A percentile compares a stretch with the other conserved stretches of the same genome.
phyloP scores from a whole-genome alignment of 1,140 invertebrate genomes.

The Galendromus occidentalis region DNA sequence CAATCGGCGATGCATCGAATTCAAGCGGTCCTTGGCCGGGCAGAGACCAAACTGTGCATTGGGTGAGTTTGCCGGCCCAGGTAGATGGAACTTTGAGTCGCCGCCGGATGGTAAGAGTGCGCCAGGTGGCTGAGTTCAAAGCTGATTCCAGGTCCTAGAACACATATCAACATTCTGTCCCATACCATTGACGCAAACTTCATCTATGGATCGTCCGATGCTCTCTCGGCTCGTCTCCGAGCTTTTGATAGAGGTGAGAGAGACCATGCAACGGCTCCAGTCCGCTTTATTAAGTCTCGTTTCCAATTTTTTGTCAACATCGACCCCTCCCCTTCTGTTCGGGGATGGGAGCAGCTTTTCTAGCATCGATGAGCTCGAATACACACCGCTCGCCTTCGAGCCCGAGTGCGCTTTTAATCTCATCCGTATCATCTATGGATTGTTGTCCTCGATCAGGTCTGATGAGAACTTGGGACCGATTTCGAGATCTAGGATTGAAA shows the following conservation, averaged over 20 bases:
- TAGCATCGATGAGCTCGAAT: no score
- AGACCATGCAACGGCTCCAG: no score
- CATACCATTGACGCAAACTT: slow-evolving; percentile 33
- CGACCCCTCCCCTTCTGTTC: background rate
- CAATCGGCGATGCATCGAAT: slow-evolving; percentile 31
- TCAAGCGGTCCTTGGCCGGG: slow-evolving; percentile 31
- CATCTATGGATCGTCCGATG: slow-evolving; percentile 32
- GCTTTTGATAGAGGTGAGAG: slow-evolving; percentile 27
- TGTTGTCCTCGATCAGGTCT: slow-evolving; percentile 13
- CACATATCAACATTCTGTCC: slow-evolving; percentile 30
- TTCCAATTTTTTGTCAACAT: no score
- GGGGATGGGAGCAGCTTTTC: background rate
- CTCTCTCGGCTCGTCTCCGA: slow-evolving; percentile 29
- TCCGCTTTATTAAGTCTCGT: no score
- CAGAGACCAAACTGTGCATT: slow-evolving; percentile 31
- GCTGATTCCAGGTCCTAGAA: slow-evolving; percentile 28
- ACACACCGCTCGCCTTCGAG: no score
- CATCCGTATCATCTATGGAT: background rate
- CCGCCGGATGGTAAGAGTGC: background rate
- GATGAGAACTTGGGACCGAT: slow-evolving; percentile 26
- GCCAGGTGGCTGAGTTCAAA: background rate
- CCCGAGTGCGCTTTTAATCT: no score
- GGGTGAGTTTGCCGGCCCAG: slow-evolving; percentile 25
- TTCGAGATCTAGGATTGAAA: slow-evolving; percentile 63
- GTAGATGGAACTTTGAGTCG: background rate